Conservation (phyloP, 2,797 vertebrate genomes). For the Mormyrops attenuatus region DNA sequence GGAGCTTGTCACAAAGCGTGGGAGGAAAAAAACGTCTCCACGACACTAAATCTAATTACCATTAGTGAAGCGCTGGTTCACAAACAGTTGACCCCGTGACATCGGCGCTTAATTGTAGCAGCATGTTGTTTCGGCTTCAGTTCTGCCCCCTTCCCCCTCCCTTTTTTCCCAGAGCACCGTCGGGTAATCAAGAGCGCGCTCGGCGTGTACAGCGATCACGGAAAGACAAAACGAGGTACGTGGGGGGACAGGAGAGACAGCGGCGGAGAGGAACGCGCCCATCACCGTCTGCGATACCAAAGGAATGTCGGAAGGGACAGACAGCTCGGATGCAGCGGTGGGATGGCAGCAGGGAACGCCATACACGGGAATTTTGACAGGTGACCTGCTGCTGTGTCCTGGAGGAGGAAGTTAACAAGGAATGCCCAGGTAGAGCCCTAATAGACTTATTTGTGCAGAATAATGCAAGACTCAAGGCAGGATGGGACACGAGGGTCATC, state of each 20-base stretch:
- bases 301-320: background rate
- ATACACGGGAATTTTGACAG: background rate
- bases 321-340: background rate
- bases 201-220: background rate
- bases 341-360: background rate
- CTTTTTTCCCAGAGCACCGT: constrained; percentile 20
- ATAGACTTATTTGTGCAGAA: background rate
- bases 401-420: background rate
- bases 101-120: constrained; percentile 37
- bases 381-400: background rate
- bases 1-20: constrained; percentile 39
- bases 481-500: background rate
- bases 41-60: constrained; percentile 39
- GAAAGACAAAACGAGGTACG: background rate
- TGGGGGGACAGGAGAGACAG: background rate
- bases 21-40: constrained; percentile 26
- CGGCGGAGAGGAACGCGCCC: background rate
- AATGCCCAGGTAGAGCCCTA: background rate
- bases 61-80: constrained; percentile 36
- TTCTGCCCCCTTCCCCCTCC: background rate
- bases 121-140: constrained; percentile 30
- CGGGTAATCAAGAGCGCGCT: constrained; percentile 30
- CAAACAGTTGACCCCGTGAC: constrained; percentile 35
- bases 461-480: background rate
- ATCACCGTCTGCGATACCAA: background rate